phyloP scores from a whole-genome alignment of 1,140 invertebrate species.

The Helicoverpa zea region DNA sequence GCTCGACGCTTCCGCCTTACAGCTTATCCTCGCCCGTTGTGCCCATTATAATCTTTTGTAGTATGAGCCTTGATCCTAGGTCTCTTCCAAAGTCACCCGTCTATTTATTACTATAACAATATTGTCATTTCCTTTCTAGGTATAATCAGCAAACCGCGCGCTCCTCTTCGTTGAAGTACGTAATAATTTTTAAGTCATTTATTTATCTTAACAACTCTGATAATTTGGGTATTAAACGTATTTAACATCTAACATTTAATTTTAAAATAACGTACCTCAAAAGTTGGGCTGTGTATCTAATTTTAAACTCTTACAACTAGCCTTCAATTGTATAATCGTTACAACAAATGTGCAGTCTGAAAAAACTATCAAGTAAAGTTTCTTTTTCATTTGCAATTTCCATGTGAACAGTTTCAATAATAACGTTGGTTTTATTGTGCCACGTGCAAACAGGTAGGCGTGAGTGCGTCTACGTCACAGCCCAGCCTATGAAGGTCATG shows the following conservation, averaged over 20 bases:
- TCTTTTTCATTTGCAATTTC: conserved; percentile 48
- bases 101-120: conserved; percentile 70
- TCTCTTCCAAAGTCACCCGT: conserved; percentile 67
- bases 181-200: conserved; percentile 70
- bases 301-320: neutral
- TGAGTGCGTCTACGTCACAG: conserved; percentile 75
- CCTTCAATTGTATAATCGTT: neutral
- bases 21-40: conserved; percentile 81
- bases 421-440: conserved; percentile 62
- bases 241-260: conserved; percentile 26
- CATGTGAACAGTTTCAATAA: conserved; percentile 52
- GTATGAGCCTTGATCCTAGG: conserved; percentile 75
- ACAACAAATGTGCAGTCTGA: neutral
- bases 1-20: conserved; percentile 79
- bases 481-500: conserved; percentile 78
- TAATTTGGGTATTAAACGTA: conserved; percentile 9
- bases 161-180: conserved; percentile 83
- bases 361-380: neutral
- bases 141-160: conserved; percentile 84
- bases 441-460: conserved; percentile 73
- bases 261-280: no score
- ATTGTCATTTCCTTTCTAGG: conserved; percentile 83
- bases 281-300: neutral
- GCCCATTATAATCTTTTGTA: conserved; percentile 80
- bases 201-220: conserved; percentile 51